Conservation (phyloP, 2,888 invertebrate genomes). For the Elysia crispata region DNA sequence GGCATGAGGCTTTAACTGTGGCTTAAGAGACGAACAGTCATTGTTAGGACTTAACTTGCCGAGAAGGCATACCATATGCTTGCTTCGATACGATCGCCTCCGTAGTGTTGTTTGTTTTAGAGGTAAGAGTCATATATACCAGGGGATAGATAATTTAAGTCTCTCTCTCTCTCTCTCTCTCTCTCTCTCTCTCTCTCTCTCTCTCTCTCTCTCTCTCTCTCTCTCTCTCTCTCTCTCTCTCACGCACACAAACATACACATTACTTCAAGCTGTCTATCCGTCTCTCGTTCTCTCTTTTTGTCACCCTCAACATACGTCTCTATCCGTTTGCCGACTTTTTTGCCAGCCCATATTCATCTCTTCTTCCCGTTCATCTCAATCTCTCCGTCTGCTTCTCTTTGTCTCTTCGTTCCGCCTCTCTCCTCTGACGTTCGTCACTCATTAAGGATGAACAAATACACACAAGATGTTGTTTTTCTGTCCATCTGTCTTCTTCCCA, state of each 20-base stretch:
- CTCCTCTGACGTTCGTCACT: too few species aligned
- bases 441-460: too few species aligned
- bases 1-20: background rate
- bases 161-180: background rate
- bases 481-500: background rate
- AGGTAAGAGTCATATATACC: background rate
- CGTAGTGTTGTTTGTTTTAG: background rate
- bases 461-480: too few species aligned
- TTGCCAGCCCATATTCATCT: background rate
- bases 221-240: background rate
- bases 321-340: background rate
- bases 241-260: too few species aligned
- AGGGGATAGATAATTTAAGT: background rate
- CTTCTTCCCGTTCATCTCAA: background rate
- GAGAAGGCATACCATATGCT: too few species aligned
- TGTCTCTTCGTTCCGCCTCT: background rate
- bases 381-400: background rate
- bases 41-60: too few species aligned
- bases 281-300: background rate
- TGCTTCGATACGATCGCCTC: too few species aligned
- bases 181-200: conserved; percentile 16
- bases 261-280: background rate
- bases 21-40: background rate
- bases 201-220: background rate
- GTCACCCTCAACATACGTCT: background rate